phyloP scores from a whole-genome alignment of 2,113 vertebrate species.

The Labrus mixtus region DNA sequence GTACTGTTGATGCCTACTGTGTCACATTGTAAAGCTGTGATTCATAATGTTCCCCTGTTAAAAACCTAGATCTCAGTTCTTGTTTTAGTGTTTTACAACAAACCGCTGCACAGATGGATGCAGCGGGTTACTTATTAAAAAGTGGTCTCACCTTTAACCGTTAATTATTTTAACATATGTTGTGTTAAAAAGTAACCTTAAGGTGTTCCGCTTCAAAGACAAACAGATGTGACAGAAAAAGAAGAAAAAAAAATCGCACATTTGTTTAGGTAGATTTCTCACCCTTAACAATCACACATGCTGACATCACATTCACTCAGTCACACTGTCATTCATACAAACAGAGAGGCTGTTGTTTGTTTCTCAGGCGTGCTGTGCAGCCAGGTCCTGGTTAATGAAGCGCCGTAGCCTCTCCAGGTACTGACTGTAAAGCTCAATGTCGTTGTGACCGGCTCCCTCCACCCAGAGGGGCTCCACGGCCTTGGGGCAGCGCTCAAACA shows the following conservation, averaged over 20 bases:
- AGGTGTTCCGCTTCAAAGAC: constrained; percentile 70
- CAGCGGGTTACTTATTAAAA: constrained; percentile 42
- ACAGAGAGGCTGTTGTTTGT: constrained; percentile 60
- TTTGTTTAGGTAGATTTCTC: constrained; percentile 23
- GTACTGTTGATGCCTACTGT: constrained; percentile 27
- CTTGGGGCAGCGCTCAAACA: constrained; percentile 97
- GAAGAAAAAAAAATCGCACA: constrained; percentile 18
- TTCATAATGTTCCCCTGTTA: constrained; percentile 11
- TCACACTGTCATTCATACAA: constrained; percentile 41
- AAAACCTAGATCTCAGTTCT: constrained; percentile 20
- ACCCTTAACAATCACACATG: constrained; percentile 40
- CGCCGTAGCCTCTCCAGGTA: constrained; percentile 97
- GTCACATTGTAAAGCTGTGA: constrained; percentile 45
- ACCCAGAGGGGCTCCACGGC: constrained; percentile 99
- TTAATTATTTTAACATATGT: constrained; percentile 24
- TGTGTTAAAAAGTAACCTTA: constrained; percentile 54
- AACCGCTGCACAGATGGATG: constrained; percentile 21
- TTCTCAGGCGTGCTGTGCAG: constrained; percentile 82
- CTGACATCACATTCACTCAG: constrained; percentile 18
- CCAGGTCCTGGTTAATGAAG: constrained; percentile 97
- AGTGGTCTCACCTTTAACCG: constrained; percentile 42
- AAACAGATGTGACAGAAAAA: constrained; percentile 69
- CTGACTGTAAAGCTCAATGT: constrained; percentile 99
- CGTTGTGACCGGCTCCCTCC: constrained; percentile 97
- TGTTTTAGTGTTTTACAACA: constrained; percentile 30